Conservation (phyloP, 1,140 invertebrate species). For the Aphidius gifuensis region DNA sequence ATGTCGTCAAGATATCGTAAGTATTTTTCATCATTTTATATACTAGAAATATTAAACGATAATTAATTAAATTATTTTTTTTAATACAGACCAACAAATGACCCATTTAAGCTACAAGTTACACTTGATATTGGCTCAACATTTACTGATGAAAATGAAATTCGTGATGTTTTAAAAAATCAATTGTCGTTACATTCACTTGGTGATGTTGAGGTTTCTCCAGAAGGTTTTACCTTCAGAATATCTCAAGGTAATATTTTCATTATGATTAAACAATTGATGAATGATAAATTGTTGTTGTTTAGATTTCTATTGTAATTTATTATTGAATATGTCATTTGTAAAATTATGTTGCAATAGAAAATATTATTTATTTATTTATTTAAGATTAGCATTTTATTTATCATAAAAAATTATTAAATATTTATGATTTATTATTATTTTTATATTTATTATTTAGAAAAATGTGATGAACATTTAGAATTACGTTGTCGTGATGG, state of each 20-base stretch:
- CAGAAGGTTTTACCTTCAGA: constrained; percentile 44
- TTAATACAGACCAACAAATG: constrained; percentile 35
- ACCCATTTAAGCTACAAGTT: constrained; percentile 44
- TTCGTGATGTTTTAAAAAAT: constrained; percentile 37
- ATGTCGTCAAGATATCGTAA: constrained; percentile 49
- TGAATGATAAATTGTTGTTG: too few species aligned
- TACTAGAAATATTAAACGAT: background rate
- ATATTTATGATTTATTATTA: constrained; percentile 13
- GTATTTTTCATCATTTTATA: constrained; percentile 18
- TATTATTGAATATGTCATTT: too few species aligned
- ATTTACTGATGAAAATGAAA: constrained; percentile 36
- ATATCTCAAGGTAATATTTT: constrained; percentile 38
- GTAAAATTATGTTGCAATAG: too few species aligned
- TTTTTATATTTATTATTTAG: constrained; percentile 24
- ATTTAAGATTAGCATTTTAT: too few species aligned
- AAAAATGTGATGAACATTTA: constrained; percentile 39
- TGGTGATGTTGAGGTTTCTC: constrained; percentile 38
- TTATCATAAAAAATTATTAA: too few species aligned
- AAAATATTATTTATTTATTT: too few species aligned
- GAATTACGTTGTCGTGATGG: constrained; percentile 50
- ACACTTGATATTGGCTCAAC: constrained; percentile 47
- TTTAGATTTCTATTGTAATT: too few species aligned
- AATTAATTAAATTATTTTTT: background rate
- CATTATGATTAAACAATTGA: background rate
- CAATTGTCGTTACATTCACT: constrained; percentile 42